These are phyloP conservation scores for Holothuria scabra DNA, from an alignment of 53 echinoderm and acorn worm species.

Conservation along the genomic window DNA sequence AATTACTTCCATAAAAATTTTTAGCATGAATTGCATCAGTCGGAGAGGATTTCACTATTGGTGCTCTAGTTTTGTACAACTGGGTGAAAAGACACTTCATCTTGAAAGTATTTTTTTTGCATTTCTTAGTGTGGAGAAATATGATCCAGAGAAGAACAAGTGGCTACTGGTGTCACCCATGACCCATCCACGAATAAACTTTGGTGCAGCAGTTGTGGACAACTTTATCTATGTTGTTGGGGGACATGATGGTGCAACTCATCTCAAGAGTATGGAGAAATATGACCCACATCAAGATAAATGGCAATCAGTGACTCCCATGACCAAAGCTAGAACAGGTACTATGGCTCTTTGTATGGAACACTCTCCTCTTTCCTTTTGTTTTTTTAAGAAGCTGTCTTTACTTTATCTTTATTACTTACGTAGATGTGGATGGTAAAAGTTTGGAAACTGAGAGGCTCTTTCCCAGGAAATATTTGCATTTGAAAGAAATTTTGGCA, in stretches of 20 bases:
- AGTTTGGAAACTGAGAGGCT: too few species aligned
- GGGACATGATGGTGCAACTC: slow-evolving; percentile 86
- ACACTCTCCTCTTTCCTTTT: not conserved
- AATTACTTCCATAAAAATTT: too few species aligned
- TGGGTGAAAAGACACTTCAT: too few species aligned
- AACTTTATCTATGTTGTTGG: slow-evolving; percentile 96
- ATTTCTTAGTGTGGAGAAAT: slow-evolving; percentile 80
- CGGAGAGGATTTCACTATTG: too few species aligned
- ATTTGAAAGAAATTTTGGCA: too few species aligned
- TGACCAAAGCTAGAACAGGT: slow-evolving; percentile 94
- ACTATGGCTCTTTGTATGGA: too few species aligned
- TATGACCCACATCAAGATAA: slow-evolving; percentile 81
- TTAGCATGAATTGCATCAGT: too few species aligned
- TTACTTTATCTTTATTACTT: too few species aligned
- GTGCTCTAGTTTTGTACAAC: too few species aligned
- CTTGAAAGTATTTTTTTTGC: not conserved
- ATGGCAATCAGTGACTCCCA: slow-evolving; percentile 78
- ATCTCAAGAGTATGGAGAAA: slow-evolving; percentile 86
- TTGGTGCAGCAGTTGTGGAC: slow-evolving; percentile 87
- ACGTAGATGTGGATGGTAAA: not conserved
- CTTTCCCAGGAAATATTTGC: too few species aligned
- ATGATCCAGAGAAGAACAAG: slow-evolving; percentile 75
- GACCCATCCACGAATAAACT: slow-evolving; percentile 89
- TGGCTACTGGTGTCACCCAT: slow-evolving; percentile 93
- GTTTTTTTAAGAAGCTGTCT: not conserved